These are phyloP conservation scores for Drosophila bocki DNA, from an alignment of 1,140 invertebrate species.

Conservation along the genomic window DNA sequence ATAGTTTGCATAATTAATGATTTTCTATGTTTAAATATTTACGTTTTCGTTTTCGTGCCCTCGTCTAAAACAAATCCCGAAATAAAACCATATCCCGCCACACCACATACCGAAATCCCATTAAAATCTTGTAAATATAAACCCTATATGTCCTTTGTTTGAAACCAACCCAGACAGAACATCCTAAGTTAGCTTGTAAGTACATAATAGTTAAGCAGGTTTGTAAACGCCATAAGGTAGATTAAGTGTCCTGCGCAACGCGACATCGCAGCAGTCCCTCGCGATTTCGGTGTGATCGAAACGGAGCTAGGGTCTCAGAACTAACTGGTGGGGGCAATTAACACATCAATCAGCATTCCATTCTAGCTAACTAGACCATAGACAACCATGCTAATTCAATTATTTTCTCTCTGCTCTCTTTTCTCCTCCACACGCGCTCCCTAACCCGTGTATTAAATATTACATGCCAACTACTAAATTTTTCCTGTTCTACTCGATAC, in stretches of 20 bases:
- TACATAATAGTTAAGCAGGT: conserved; percentile 9
- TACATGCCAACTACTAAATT: conserved; percentile 59
- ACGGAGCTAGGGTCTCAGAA: conserved; percentile 26
- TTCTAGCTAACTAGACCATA: conserved; percentile 57
- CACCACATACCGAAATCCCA: conserved; percentile 59
- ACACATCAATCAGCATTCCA: conserved; percentile 40
- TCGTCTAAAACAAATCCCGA: conserved; percentile 78
- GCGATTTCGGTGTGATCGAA: conserved; percentile 62
- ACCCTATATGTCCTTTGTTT: conserved; percentile 83
- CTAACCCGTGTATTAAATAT: conserved; percentile 58
- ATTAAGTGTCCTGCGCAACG: conserved; percentile 8
- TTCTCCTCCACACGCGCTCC: conserved; percentile 82
- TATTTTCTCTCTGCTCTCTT: conserved; percentile 85
- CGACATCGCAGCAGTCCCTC: conserved; percentile 6
- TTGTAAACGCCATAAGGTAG: conserved; percentile 7
- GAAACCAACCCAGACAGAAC: conserved; percentile 50
- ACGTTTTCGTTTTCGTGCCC: conserved; percentile 80
- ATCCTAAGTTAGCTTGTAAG: conserved; percentile 44
- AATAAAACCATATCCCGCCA: conserved; percentile 48
- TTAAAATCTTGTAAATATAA: conserved; percentile 74
- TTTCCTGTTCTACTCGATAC: conserved; percentile 72
- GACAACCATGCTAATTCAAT: conserved; percentile 83
- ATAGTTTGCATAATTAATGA: conserved; percentile 82
- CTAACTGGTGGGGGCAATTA: conserved; percentile 34
- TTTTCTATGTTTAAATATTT: conserved; percentile 81